These are phyloP conservation scores for Spicauda simplicius DNA, from an alignment of 2,888 invertebrate genomes.

Conservation along the genomic window DNA sequence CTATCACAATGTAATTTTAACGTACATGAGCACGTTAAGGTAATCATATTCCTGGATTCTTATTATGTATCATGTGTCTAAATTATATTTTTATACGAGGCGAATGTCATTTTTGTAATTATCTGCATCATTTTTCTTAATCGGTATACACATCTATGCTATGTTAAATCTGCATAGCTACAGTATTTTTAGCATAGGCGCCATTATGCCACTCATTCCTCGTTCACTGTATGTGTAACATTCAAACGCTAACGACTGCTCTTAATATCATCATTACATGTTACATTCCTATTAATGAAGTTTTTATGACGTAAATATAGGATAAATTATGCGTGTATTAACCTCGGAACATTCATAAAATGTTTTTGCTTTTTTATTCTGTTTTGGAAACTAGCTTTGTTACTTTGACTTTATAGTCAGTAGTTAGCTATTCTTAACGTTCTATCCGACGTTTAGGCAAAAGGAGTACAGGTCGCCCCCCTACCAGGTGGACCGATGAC, in stretches of 20 bases:
- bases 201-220: not conserved
- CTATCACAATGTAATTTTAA: no score
- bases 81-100: no score
- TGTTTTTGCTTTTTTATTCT: not conserved
- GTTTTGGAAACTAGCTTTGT: not conserved
- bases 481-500: no score
- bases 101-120: no score
- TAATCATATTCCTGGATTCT: no score
- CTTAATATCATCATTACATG: slow-evolving; percentile 19
- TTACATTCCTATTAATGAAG: slow-evolving; percentile 6
- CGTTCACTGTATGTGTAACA: not conserved
- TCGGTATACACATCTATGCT: not conserved
- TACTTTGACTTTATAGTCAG: not conserved
- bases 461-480: no score
- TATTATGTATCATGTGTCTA: no score
- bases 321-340: slow-evolving; percentile 11
- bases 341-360: slow-evolving; percentile 7
- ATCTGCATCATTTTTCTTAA: not conserved
- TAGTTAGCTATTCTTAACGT: not conserved
- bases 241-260: slow-evolving; percentile 7
- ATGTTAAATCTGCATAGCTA: not conserved
- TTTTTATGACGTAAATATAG: slow-evolving; percentile 12
- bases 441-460: no score
- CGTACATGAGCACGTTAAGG: no score
- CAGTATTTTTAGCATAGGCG: not conserved